Conservation (phyloP, 2,797 vertebrate genomes). For the Danio tinwini region DNA sequence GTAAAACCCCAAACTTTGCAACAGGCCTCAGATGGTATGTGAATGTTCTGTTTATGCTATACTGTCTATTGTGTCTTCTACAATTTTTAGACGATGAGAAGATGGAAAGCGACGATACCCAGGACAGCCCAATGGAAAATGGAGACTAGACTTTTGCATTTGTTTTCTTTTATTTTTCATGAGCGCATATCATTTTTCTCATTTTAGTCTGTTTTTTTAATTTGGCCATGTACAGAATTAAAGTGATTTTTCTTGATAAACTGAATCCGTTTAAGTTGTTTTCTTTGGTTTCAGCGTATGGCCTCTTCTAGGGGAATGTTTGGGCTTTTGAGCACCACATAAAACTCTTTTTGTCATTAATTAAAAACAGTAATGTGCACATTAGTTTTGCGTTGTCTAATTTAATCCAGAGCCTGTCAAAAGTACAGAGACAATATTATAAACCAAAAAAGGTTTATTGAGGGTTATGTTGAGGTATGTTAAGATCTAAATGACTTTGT, state of each 20-base stretch:
- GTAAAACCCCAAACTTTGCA: no score
- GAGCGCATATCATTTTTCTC: neutral
- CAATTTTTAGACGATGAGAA: slow-evolving; percentile 90
- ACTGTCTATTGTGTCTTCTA: slow-evolving; percentile 8
- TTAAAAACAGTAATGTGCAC: neutral
- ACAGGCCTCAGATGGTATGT: no score
- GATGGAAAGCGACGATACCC: slow-evolving; percentile 89
- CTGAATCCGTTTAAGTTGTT: neutral
- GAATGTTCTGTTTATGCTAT: neutral
- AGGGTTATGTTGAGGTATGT: neutral
- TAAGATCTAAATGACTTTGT: neutral
- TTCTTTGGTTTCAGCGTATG: neutral
- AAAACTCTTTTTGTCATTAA: neutral
- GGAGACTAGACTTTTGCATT: slow-evolving; percentile 76
- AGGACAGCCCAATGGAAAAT: slow-evolving; percentile 83
- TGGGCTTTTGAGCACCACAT: neutral
- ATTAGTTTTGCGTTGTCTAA: neutral
- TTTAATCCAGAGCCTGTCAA: neutral
- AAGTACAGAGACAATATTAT: neutral
- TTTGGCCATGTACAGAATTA: slow-evolving; percentile 39
- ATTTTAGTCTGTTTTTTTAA: neutral
- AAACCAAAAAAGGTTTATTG: neutral
- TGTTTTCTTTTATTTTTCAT: neutral
- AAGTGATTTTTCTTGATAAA: neutral
- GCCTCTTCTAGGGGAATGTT: neutral